Conservation (phyloP, 2,797 vertebrate genomes). For the Sebastes wilsoni region DNA sequence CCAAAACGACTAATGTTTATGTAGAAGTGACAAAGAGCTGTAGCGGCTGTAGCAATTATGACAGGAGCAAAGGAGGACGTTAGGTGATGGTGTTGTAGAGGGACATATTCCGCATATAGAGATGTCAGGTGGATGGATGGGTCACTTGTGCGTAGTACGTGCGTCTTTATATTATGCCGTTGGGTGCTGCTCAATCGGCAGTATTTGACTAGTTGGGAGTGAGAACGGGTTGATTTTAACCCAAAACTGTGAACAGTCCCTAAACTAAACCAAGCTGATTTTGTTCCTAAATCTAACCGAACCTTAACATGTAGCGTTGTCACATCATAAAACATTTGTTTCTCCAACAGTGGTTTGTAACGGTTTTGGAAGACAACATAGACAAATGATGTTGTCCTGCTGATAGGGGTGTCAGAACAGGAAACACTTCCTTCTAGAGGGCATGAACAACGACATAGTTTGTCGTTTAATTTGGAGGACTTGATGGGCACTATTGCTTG, state of each 20-base stretch:
- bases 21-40: neutral
- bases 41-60: neutral
- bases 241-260: too few species aligned
- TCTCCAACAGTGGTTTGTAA: neutral
- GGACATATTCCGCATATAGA: too few species aligned
- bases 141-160: too few species aligned
- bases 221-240: too few species aligned
- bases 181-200: too few species aligned
- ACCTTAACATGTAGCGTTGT: neutral
- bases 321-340: neutral
- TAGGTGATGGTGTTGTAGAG: too few species aligned
- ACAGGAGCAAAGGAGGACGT: neutral
- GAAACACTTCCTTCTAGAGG: neutral
- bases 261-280: too few species aligned
- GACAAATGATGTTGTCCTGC: neutral
- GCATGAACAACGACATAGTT: neutral
- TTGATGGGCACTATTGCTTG: fast-evolving
- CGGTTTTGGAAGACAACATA: neutral
- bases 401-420: neutral
- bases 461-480: neutral
- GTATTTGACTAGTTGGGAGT: too few species aligned
- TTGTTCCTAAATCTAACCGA: too few species aligned
- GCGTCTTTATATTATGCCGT: too few species aligned
- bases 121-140: too few species aligned
- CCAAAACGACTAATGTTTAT: neutral